Percentiles rank a stretch among this genome's conserved stretches.
phyloP scores from a whole-genome alignment of 2,113 vertebrate genomes.

The Gobius niger region DNA sequence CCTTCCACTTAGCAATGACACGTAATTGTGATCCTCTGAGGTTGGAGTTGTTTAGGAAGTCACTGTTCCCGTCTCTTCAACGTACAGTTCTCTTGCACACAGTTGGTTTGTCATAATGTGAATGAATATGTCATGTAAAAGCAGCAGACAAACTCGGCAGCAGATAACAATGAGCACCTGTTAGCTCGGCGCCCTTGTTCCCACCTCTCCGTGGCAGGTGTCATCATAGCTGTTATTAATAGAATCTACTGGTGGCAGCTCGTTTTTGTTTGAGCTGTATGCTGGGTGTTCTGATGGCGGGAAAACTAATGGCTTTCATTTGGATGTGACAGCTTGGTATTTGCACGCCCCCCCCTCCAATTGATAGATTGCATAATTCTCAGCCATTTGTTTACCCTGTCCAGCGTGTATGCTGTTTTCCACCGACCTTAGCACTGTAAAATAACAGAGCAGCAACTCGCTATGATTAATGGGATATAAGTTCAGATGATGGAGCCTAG shows the following conservation, averaged over 20 bases:
- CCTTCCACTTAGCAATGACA: not conserved
- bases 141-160: conserved; percentile 22
- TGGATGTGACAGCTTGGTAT: conserved; percentile 68
- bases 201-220: conserved; percentile 52
- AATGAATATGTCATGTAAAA: conserved; percentile 3
- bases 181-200: conserved; percentile 45
- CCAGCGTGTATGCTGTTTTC: conserved; percentile 42
- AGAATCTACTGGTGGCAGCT: conserved; percentile 55
- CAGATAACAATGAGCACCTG: conserved; percentile 52
- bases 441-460: conserved; percentile 41
- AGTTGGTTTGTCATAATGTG: conserved; percentile 1
- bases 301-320: conserved; percentile 72
- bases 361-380: conserved; percentile 71
- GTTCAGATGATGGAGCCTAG: conserved; percentile 35
- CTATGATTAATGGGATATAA: conserved; percentile 52
- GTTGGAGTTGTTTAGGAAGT: no score
- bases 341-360: conserved; percentile 50
- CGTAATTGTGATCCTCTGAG: no score
- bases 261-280: conserved; percentile 50
- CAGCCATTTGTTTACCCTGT: conserved; percentile 70
- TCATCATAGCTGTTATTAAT: conserved; percentile 62
- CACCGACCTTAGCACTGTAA: conserved; percentile 38
- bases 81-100: not conserved
- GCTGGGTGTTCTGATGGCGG: conserved; percentile 51
- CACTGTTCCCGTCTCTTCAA: no score